A percentile compares a stretch with the other conserved stretches of the same genome.
These are phyloP conservation scores for Biston stratarius DNA, from an alignment of 2,888 invertebrate genomes.

Conservation along the genomic window DNA sequence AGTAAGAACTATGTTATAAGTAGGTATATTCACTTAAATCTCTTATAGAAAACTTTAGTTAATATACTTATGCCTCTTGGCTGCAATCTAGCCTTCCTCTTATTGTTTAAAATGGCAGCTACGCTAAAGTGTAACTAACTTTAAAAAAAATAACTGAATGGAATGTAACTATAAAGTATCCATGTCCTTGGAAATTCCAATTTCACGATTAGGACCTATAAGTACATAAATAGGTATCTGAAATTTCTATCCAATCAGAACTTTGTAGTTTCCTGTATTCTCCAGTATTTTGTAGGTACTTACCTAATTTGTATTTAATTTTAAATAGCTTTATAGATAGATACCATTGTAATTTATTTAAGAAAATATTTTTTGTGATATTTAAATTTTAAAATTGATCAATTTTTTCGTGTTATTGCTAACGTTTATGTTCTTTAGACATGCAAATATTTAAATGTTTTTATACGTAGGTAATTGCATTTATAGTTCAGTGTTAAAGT, in stretches of 20 bases:
- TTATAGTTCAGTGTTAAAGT: conserved; percentile 18
- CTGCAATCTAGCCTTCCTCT: not conserved
- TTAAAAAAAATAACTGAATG: too few species aligned
- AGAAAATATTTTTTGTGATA: conserved; percentile 27
- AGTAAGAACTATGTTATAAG: conserved; percentile 7
- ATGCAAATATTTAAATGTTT: conserved; percentile 17
- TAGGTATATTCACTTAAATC: conserved; percentile 27
- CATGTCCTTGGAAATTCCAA: not conserved
- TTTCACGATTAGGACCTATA: not conserved
- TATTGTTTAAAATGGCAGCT: not conserved
- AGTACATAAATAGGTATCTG: not conserved
- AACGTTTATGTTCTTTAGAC: conserved; percentile 17
- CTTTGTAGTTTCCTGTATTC: too few species aligned
- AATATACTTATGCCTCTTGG: conserved; percentile 3
- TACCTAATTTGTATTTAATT: too few species aligned
- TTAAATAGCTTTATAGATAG: too few species aligned
- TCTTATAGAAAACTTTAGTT: conserved; percentile 31
- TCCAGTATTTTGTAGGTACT: not conserved
- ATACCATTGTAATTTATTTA: conserved; percentile 2
- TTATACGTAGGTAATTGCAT: conserved; percentile 16
- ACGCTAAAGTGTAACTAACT: not conserved
- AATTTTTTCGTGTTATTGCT: conserved; percentile 19
- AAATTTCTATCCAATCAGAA: not conserved
- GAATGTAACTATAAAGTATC: not conserved
- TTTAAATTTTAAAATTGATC: conserved; percentile 15